Conservation (phyloP, 2,797 vertebrate species). For the Melanotaenia boesemani region DNA sequence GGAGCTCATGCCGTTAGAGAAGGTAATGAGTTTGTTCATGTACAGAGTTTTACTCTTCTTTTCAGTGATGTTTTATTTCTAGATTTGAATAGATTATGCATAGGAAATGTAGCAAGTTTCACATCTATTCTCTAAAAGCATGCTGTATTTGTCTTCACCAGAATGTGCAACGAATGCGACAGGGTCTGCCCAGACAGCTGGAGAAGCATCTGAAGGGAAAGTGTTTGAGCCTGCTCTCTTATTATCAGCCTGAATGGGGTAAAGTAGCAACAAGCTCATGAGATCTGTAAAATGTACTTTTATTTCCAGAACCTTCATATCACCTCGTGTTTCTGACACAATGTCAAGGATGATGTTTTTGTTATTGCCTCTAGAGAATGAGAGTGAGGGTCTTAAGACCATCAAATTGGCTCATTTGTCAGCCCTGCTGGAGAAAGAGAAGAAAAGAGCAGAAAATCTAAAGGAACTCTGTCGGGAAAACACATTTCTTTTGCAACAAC, state of each 20-base stretch:
- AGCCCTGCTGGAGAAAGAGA: slow-evolving; percentile 80
- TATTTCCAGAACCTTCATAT: neutral
- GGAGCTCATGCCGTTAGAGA: slow-evolving; percentile 82
- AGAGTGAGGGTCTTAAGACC: slow-evolving; percentile 83
- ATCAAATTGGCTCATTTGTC: slow-evolving; percentile 83
- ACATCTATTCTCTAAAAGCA: neutral
- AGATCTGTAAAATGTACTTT: neutral
- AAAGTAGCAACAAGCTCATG: neutral
- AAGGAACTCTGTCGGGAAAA: slow-evolving; percentile 78
- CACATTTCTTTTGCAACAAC: slow-evolving; percentile 80
- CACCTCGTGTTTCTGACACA: fast-evolving
- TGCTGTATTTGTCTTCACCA: slow-evolving; percentile 48
- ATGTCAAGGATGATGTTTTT: neutral
- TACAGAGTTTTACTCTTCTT: neutral
- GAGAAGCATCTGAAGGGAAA: slow-evolving; percentile 86
- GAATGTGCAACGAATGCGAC: slow-evolving; percentile 82
- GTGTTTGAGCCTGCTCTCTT: slow-evolving; percentile 82
- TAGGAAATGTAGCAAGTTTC: neutral
- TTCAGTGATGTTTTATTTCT: neutral
- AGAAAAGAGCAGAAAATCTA: slow-evolving; percentile 78
- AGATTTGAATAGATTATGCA: neutral
- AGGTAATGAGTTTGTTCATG: slow-evolving; percentile 66
- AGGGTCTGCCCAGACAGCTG: slow-evolving; percentile 76
- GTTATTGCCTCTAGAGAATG: slow-evolving; percentile 75
- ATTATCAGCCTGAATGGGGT: slow-evolving; percentile 87